Base-by-base conservation (phyloP, 2,113 vertebrate genomes). In the Prochilodus magdalenae region DNA sequence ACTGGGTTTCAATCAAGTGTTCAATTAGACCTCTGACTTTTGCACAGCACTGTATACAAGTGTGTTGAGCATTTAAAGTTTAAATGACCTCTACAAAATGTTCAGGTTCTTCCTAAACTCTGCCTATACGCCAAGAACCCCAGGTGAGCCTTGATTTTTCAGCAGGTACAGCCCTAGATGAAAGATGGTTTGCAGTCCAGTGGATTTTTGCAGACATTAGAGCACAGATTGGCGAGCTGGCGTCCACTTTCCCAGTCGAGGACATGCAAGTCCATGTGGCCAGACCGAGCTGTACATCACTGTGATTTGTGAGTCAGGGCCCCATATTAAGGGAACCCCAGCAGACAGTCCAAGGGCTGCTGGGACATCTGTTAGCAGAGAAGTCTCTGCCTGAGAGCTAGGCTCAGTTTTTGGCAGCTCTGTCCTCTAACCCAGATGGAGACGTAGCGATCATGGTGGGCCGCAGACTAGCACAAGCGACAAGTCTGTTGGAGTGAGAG, bases 281-380 rank as follows among this genome's bases (percentile, higher is more conserved):
- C 87, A 85, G 88, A 88, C 88, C 85, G 81, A 90, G 88, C 88
- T 87, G 88, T 93, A 93, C 92, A 92, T 93, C 90, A 92, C 51
- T 73, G 91, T 93, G 93, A 94, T 93, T 93, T 93, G 92, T 93
- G 91, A 92, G 89, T 88, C 86, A 84, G 88, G 59, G 62, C 89
- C 92, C 90, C 88, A 91, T 62, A 92, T 92, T 92, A 93, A 88
- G 81, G 57, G 86, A 90, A 86, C 74, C 87, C 91, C 86, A 85
- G 88, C 90, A 88, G 89, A 82, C 77, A 77, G 81, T 71, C 72
- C 47, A 77, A 86, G 30, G 65, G 44, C 63, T 63, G 62, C 65
- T 63, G 63, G 83, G 73, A 84, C 83, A 84, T 84, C 83, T 84
- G 83, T 84, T 84, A 72, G 77, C 78, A 67, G 55, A 13, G 65